Base-by-base conservation (phyloP, 2,888 invertebrate species). In the Andrena haemorrhoa region DNA sequence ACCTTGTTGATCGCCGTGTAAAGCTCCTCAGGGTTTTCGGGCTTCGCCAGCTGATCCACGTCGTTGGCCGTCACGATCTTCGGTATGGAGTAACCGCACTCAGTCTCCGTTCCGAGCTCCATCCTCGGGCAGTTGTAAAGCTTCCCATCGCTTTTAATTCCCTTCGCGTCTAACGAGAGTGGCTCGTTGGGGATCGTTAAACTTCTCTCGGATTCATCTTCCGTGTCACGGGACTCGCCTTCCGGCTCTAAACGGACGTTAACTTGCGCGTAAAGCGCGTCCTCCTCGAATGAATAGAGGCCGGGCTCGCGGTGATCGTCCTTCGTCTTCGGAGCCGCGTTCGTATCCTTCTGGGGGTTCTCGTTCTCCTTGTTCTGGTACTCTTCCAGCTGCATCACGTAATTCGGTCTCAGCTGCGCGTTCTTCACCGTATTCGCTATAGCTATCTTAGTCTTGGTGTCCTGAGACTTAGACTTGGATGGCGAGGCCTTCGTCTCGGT, bases 351-450 rank as follows among this genome's bases (percentile, higher is more conserved):
- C 90, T 94, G 86, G 0, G 96, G 96, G 90, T 95, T 95, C 89
- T 96, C 96, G 91, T 97, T 97, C 92, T 96, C 96, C 89, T 96
- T 96, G 90, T 97, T 96, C 90, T 95, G 95, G 86, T 95, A 95
- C 68, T 94, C 95, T 89, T 96, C 95, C 65, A 95, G 90, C 53
- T 94, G 95, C 88, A 94, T 95, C 63, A 91, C 88, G 65, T 90
- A 90, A 63, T 89, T 90, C n/a, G 72, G 41, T 10, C 76, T 79
- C 10, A 73, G 68, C 4, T 85, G 84, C 12, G 85, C 69, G n/a
- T 73, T 76, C 60, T 91, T 93, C 56, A 91, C 86, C 3, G 90
- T 86, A 35, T 90, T 91, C 2, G 92, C 91, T 73, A 92, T 92
- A 6, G 91, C 90, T 65, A 92, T 93, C 79, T 92, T 94, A 12